Base-by-base conservation (phyloP, 1,140 invertebrate species). In the Tetramorium parvispinum region DNA sequence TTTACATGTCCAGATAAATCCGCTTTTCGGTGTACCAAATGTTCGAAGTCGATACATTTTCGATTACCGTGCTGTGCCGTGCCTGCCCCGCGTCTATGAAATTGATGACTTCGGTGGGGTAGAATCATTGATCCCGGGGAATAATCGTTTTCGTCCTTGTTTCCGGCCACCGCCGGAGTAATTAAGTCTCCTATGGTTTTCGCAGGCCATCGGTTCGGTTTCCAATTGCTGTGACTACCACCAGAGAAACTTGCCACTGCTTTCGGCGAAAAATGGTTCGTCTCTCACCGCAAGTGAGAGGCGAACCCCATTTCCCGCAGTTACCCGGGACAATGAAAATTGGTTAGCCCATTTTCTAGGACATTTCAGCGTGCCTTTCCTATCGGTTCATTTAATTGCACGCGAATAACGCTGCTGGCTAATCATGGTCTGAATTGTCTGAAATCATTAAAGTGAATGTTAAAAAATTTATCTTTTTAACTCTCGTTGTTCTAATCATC, bases 131-230 rank as follows among this genome's bases (percentile, higher is more conserved):
- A 70, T 87, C 66, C 65, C 78, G 57, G 43, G 57, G 70, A 88
- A 68, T 82, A 90, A 91, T 90, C 89, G 89, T 82, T 91, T 92
- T 88, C 89, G 81, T 79, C 51, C 86, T 77, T 89, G 91, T 91
- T 91, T 91, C 90, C 78, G 88, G 86, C 91, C 89, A 92, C 89
- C 87, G 91, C 86, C 53, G 24, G 91, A 90, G 91, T 94, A 94
- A 94, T 94, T 94, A 94, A 94, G 92, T 94, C 93, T 93, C 93
- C 88, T 92, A 92, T 91, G 92, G 93, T 91, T 94, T 94, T 94
- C 91, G 92, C 87, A 87, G 87, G 86, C 93, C 89, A 91, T 68
- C 88, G 66, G 85, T 73, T 91, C 87, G 89, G 73, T 86, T 92
- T 92, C 90, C 91, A 92, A 93, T 93, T 89, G 88, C 85, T 86